Percentiles rank a stretch among this genome's conserved stretches.
Conservation (phyloP, 2,888 invertebrate species). For the Cinara cedri region DNA sequence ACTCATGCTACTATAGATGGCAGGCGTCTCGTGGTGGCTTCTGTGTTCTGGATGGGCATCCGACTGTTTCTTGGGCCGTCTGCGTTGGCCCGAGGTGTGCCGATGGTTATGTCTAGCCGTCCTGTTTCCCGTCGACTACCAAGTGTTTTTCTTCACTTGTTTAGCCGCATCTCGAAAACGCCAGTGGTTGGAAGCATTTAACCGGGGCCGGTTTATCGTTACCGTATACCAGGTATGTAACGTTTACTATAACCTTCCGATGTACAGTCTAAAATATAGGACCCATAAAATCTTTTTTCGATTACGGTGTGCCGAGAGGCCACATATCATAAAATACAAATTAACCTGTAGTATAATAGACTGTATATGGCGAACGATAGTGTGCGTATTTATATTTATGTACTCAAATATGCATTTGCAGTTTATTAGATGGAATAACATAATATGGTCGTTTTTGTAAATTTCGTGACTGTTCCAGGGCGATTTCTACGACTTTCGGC, state of each 20-base stretch:
- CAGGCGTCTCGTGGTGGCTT: conserved; percentile 52
- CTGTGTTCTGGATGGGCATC: conserved; percentile 42
- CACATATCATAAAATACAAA: too few relatives aligned
- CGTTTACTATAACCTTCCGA: too few relatives aligned
- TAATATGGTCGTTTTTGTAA: too few relatives aligned
- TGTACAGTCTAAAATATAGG: neutral
- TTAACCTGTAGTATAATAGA: too few relatives aligned
- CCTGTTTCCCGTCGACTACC: conserved; percentile 25
- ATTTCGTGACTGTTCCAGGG: conserved; percentile 21
- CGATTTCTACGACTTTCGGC: conserved; percentile 19
- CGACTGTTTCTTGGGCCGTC: conserved; percentile 43
- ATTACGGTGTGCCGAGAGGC: too few relatives aligned
- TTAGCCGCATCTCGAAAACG: conserved; percentile 18
- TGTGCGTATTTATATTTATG: too few relatives aligned
- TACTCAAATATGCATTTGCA: too few relatives aligned
- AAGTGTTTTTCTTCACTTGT: conserved; percentile 32
- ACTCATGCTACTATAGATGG: conserved; percentile 15
- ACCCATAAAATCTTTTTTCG: too few relatives aligned
- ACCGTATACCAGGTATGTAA: conserved; percentile 9
- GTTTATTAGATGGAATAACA: too few relatives aligned
- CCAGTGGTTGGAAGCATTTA: conserved; percentile 39
- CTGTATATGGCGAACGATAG: too few relatives aligned
- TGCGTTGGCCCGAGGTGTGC: conserved; percentile 41
- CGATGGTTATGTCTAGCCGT: conserved; percentile 36
- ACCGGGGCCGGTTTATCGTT: conserved; percentile 5